Evolutionary conservation across 2,797 vertebrate species (phyloP), one percentile per base, ranked within the genome.

Genomic region (Bufotes viridis): DNA sequence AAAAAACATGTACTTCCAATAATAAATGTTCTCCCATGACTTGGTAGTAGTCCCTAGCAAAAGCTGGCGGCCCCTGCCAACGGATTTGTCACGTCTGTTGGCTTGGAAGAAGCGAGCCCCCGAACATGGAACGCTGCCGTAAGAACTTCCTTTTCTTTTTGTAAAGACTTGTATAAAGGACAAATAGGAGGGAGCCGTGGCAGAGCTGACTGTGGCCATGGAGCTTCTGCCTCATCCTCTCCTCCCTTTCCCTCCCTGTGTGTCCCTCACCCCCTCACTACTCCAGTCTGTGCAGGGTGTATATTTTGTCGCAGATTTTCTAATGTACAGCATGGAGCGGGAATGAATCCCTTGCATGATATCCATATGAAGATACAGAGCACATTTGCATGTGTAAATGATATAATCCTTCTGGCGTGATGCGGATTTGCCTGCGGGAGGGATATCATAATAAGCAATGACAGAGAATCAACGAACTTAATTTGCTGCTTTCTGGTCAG

Each of bases 371-470:
- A 87, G 85, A 87, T 81, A 60, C 88, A 53, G 72, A 87, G 75
- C 72, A 72, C 74, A 89, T 89, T 89, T 89, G 88, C 88, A 89
- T 89, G 88, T 89, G 88, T 87, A 89, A 89, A 89, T 89, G 80
- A 89, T 89, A 89, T 89, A 89, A 89, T 89, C 88, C 88, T 87
- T 89, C 88, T 89, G 88, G 88, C 85, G 63, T 87, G 88, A 83
- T 89, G 85, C 26, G 74, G 84, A 89, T 89, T 86, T 89, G 88
- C 84, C 80, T 89, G 88, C 88, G 60, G 88, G 84, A 89, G 88
- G 85, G 85, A 89, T 86, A 89, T 69, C 78, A 82, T 89, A 87
- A 89, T 89, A 89, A 89, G 81, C 88, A 84, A 87, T 89, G 85
- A 86, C 84, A 87, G 84, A 80, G 88, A 89, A 86, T 89, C 65